phyloP scores from a whole-genome alignment of 2,888 invertebrate species.

The Eupithecia centaureata region DNA sequence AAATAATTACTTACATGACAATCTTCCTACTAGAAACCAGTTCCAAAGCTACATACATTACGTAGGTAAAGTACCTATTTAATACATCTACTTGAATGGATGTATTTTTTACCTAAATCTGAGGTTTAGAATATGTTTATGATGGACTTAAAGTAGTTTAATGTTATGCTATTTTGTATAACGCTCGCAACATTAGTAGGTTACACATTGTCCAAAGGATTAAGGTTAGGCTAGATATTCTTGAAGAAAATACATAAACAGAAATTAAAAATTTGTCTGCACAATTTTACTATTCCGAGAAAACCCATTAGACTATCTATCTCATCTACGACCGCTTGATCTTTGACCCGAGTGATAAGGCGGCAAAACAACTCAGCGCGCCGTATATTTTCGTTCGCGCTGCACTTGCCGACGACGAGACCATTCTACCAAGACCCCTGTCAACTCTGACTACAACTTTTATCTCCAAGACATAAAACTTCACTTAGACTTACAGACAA shows the following conservation, averaged over 20 bases:
- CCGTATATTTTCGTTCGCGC: constrained; percentile 83
- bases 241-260: neutral
- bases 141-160: too few species aligned
- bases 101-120: neutral
- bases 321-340: constrained; percentile 43
- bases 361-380: constrained; percentile 82
- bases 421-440: constrained; percentile 66
- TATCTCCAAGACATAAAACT: constrained; percentile 48
- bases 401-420: constrained; percentile 80
- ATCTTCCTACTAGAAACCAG: neutral
- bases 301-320: neutral
- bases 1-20: neutral
- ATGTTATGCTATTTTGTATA: neutral
- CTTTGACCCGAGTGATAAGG: constrained; percentile 79
- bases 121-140: neutral
- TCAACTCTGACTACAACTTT: constrained; percentile 55
- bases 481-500: constrained; percentile 40
- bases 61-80: neutral
- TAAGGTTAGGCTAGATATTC: neutral
- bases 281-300: neutral
- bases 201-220: neutral
- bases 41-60: neutral
- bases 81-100: neutral
- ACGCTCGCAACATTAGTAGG: neutral
- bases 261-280: neutral